phyloP scores from a whole-genome alignment of 2,113 vertebrate genomes.

The Sceloporus undulatus region DNA sequence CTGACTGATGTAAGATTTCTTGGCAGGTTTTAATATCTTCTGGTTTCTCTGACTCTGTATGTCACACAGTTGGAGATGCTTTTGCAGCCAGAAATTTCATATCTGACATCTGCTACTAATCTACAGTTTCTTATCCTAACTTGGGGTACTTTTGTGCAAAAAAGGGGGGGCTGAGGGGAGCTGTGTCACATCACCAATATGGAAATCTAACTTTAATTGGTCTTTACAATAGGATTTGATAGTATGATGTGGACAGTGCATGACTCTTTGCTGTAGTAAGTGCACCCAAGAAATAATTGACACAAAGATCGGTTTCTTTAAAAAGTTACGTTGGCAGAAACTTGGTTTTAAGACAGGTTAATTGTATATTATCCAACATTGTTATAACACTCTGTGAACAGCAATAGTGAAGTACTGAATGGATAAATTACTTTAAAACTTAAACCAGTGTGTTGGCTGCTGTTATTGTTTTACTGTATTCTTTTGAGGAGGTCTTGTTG shows the following conservation, averaged over 20 bases:
- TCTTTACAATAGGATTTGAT: neutral
- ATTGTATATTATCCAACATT: neutral
- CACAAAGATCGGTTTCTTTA: neutral
- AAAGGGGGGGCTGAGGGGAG: neutral
- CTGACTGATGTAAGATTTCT: slow-evolving; percentile 52
- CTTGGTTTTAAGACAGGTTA: neutral
- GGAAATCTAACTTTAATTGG: neutral
- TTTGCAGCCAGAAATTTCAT: slow-evolving; percentile 18
- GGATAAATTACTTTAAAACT: too few relatives aligned
- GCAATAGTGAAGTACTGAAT: neutral
- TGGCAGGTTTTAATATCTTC: slow-evolving; percentile 64
- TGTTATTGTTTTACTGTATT: too few relatives aligned
- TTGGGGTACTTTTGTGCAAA: slow-evolving; percentile 37
- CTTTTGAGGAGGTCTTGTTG: too few relatives aligned
- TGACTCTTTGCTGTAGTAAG: slow-evolving; percentile 12
- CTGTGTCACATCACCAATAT: slow-evolving; percentile 20
- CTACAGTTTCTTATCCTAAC: neutral
- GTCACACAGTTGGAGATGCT: neutral
- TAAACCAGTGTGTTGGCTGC: too few relatives aligned
- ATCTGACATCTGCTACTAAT: slow-evolving; percentile 33
- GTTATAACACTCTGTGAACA: neutral
- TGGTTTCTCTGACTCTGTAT: slow-evolving; percentile 30
- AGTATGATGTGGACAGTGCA: slow-evolving; percentile 8
- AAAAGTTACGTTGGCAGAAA: neutral
- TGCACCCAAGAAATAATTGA: neutral